phyloP scores from a whole-genome alignment of 2,797 vertebrate species.

The Darevskia mixta region DNA sequence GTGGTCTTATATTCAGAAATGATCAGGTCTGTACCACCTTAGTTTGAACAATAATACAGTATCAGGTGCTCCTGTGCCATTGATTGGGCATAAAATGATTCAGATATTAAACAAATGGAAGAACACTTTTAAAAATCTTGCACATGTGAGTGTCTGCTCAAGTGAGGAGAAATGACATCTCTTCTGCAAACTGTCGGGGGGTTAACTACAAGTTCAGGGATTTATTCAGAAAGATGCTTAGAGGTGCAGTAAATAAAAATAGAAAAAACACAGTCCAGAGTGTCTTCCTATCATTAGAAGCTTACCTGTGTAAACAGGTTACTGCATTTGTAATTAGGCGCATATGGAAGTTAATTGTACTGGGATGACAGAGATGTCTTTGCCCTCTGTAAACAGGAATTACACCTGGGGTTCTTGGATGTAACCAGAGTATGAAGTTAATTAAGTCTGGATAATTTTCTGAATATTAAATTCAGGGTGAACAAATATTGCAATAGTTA shows the following conservation, averaged over 20 bases:
- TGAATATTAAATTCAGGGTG: neutral
- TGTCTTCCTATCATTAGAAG: neutral
- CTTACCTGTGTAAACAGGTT: neutral
- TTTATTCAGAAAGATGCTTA: neutral
- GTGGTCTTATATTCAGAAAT: neutral
- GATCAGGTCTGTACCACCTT: neutral
- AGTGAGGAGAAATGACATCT: neutral
- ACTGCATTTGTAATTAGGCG: neutral
- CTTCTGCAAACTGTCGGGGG: conserved; percentile 16
- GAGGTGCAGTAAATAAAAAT: neutral
- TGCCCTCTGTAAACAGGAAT: conserved; percentile 24
- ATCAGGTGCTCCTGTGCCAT: neutral
- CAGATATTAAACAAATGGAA: neutral
- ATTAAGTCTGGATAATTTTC: conserved; percentile 14
- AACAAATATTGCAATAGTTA: conserved; percentile 28
- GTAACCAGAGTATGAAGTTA: neutral
- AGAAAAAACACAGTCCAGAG: neutral
- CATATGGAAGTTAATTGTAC: neutral
- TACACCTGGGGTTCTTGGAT: conserved; percentile 23
- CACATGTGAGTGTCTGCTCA: neutral
- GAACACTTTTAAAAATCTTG: conserved; percentile 3
- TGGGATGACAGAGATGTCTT: neutral
- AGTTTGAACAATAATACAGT: no score
- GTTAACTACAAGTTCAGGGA: neutral
- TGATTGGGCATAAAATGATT: neutral